Evolutionary conservation across 1,140 invertebrate species (phyloP).

Genomic region (Liolophura sinensis): DNA sequence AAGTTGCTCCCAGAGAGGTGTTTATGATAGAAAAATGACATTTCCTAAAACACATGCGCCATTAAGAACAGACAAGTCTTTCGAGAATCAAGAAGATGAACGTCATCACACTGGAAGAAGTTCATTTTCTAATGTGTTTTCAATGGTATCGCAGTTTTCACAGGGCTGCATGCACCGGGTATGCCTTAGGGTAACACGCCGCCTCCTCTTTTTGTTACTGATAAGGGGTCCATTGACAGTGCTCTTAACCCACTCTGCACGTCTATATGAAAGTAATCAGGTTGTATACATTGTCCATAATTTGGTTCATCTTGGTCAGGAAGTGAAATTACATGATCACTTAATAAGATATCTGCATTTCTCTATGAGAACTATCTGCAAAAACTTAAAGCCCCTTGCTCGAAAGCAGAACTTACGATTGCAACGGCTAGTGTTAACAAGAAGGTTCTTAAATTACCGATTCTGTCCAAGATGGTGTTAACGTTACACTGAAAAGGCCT

Average conservation of each 20-base stretch:
- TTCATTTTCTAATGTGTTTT: constrained; percentile 11
- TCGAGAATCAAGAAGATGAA: constrained; percentile 23
- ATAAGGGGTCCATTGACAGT: constrained; percentile 12
- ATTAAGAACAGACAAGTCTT: constrained; percentile 17
- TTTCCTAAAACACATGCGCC: constrained; percentile 13
- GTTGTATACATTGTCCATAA: constrained; percentile 21
- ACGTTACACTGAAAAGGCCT: no score
- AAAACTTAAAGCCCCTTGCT: no score
- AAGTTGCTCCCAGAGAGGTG: background rate
- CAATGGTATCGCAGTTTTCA: constrained; percentile 20
- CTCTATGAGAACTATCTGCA: constrained; percentile 23
- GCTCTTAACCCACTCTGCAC: constrained; percentile 7
- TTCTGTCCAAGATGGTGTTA: no score
- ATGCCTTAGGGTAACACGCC: constrained; percentile 17
- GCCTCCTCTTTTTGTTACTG: constrained; percentile 11
- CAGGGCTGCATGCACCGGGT: constrained; percentile 21
- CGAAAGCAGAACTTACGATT: no score
- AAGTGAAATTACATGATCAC: constrained; percentile 12
- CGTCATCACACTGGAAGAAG: constrained; percentile 14
- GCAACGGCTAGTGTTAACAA: no score
- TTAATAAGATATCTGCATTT: constrained; percentile 11
- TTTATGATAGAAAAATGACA: constrained; percentile 2
- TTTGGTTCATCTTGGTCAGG: constrained; percentile 15
- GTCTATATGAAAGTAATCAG: constrained; percentile 15
- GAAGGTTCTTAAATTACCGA: no score